Percentiles rank a stretch among this genome's conserved stretches.
Conservation (phyloP, 2,113 vertebrate genomes). For the Silurus meridionalis region DNA sequence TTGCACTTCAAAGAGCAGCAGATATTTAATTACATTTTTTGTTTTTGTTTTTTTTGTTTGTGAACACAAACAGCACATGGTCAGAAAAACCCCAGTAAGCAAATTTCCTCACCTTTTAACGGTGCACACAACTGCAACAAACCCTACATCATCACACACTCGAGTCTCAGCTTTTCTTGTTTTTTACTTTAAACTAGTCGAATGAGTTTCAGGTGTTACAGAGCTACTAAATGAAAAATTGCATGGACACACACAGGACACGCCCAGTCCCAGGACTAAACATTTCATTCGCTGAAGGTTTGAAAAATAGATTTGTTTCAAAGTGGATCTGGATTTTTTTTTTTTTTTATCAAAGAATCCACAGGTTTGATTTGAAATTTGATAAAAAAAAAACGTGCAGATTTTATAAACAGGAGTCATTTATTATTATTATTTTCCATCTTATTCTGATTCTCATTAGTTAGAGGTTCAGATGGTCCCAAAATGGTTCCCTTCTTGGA, state of each 20-base stretch:
- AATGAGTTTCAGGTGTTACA: neutral
- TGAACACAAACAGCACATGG: neutral
- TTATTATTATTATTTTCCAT: neutral
- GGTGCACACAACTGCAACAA: neutral
- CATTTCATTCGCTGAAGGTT: neutral
- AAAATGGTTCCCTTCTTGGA: too few species aligned
- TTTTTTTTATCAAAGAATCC: too few species aligned
- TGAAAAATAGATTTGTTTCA: neutral
- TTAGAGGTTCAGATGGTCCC: neutral
- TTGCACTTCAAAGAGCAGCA: conserved; percentile 27
- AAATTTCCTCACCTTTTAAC: neutral
- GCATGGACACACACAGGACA: neutral
- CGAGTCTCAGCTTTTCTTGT: neutral
- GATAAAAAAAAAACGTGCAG: neutral
- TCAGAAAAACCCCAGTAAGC: too few species aligned
- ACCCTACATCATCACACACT: neutral
- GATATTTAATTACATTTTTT: neutral
- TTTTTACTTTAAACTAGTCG: neutral
- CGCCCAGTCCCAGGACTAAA: neutral
- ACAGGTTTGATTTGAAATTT: neutral
- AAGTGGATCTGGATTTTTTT: neutral
- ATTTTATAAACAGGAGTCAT: neutral
- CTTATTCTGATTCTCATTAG: neutral
- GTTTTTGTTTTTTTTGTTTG: neutral
- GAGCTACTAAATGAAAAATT: neutral